Conservation (phyloP, 2,888 invertebrate species). For the Lathronympha strigana region DNA sequence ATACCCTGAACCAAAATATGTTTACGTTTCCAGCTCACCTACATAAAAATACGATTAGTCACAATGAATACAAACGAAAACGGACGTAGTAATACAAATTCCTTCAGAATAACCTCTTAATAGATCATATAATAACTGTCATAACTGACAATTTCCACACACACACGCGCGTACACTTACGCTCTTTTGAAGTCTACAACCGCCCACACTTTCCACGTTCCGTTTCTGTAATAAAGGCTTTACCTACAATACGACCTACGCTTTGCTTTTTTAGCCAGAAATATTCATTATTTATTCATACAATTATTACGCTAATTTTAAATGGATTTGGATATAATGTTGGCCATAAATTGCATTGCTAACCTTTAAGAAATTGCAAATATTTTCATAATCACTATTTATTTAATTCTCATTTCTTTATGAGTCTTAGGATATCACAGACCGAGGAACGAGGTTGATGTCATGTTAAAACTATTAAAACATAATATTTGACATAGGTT, state of each 20-base stretch:
- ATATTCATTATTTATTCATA: slow-evolving; percentile 6
- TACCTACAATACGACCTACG: background rate
- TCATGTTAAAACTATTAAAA: no score
- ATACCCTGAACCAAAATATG: background rate
- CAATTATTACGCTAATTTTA: background rate
- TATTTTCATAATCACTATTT: no score
- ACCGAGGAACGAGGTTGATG: no score
- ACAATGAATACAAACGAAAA: background rate
- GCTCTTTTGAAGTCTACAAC: background rate
- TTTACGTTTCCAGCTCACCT: background rate
- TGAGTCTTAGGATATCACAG: no score
- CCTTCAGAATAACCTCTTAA: background rate
- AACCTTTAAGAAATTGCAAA: background rate
- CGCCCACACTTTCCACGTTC: slow-evolving; percentile 2
- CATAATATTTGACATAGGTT: no score
- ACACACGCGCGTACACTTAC: no score
- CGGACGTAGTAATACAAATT: background rate
- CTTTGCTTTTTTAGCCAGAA: background rate
- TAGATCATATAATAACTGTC: background rate
- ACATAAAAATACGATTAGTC: background rate
- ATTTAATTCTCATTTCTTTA: no score
- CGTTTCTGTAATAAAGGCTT: slow-evolving; percentile 8
- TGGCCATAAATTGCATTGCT: background rate
- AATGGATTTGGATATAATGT: slow-evolving; percentile 1
- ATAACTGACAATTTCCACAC: no score